Base-by-base conservation (phyloP, 2,888 invertebrate genomes). In the Alsophila aescularia region DNA sequence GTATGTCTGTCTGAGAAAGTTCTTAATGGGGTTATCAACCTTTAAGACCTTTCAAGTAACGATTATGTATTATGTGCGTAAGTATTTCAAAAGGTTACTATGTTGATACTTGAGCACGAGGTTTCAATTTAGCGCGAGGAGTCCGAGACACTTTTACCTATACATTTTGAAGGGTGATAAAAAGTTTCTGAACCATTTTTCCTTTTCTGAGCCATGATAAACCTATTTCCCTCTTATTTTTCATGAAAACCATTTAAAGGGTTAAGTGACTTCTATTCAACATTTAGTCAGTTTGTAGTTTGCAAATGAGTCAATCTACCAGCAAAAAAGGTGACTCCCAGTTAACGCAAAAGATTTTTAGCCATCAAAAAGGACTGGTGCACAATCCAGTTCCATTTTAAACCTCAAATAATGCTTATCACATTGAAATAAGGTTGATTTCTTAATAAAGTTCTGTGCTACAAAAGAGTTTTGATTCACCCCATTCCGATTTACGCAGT, bases 401-500 rank as follows among this genome's bases (percentile, higher is more conserved):
- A 15, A 18, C 24, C 15, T 2, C 16, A 10, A 37, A 35, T 43
- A 21, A 24, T 14, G 40, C 18, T 29, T 52, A 49, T 34, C n/a
- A 3, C 48, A 37, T 41, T 0, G n/a, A 8, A 13, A 16, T 50
- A 61, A 7, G 29, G 49, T 55, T 29, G 42, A 27, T 13, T 42
- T 36, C n/a, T 60, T 10, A 42, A 13, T 9, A 13, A 14, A 27
- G 9, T 2, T 2, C 4, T n/a, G n/a, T 21, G n/a, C 15, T 18
- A n/a, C 15, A 16, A 45, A 43, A 50, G 31, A 10, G 31, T 56
- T 52, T 18, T 39, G 41, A 49, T 56, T 49, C 51, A 47, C 45
- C 41, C 45, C 40, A 21, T 35, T 55, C 47, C 36, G 52, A 70
- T 68, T 69, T 62, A 62, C 64, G 66, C 55, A 52, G 60, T 54